Percentiles rank a stretch among this genome's conserved stretches.
phyloP scores from a whole-genome alignment of 2,797 vertebrate species.

The Neosilurus hyrtlii region DNA sequence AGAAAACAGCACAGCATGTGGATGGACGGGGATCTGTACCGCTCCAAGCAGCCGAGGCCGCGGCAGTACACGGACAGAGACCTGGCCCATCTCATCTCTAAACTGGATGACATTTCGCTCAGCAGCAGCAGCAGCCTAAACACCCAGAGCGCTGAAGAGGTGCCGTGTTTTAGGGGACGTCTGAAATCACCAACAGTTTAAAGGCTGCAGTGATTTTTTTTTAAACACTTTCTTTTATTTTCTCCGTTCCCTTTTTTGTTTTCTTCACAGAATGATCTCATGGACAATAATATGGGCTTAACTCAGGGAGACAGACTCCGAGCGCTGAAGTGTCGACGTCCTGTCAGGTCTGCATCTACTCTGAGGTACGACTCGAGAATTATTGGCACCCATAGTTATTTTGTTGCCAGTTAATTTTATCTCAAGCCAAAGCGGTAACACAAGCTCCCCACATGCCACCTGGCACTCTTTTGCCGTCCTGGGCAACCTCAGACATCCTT shows the following conservation, averaged over 20 bases:
- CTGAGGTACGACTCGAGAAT: slow-evolving; percentile 60
- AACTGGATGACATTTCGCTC: slow-evolving; percentile 83
- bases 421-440: no score
- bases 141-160: slow-evolving; percentile 77
- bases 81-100: slow-evolving; percentile 77
- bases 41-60: slow-evolving; percentile 69
- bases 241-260: not conserved
- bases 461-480: no score
- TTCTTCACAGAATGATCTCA: slow-evolving; percentile 69
- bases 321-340: slow-evolving; percentile 83
- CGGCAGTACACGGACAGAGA: slow-evolving; percentile 62
- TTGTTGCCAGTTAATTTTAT: not conserved
- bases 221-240: not conserved
- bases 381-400: not conserved
- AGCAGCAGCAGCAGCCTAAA: slow-evolving; percentile 67
- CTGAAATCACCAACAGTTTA: not conserved
- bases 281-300: slow-evolving; percentile 66
- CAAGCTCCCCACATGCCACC: no score
- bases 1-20: slow-evolving; percentile 87
- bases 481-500: no score
- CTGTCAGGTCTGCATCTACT: slow-evolving; percentile 71
- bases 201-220: not conserved
- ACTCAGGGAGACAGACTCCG: slow-evolving; percentile 89
- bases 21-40: slow-evolving; percentile 84
- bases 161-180: slow-evolving; percentile 52